Base-by-base conservation (phyloP, 2,113 vertebrate species). In the Synodontis membranacea region DNA sequence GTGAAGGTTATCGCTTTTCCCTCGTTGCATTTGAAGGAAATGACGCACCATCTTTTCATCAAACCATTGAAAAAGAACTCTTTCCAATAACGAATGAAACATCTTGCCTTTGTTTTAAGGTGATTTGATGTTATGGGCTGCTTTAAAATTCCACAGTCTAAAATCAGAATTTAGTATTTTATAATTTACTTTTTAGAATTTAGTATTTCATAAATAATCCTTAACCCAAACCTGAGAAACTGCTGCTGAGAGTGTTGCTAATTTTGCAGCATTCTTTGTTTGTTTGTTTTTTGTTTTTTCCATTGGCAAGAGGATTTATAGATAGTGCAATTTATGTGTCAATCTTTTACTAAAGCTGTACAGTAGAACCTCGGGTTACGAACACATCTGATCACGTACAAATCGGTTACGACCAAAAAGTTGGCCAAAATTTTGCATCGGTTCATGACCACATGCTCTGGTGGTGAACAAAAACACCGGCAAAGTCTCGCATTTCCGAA, bases 31-130 rank as follows among this genome's bases (percentile, higher is more conserved):
- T 88, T 68, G 70, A 82, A 88, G 58, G 37, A 42, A 70, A 85
- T 15, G 48, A 82, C 58, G 25, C 25, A 78, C 78, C 58, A 76
- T 62, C 19, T 42, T 83, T 15, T 64, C n/a, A 34, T 23, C 19
- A 25, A 42, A 72, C 10, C 44, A 72, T 21, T 42, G 37, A 42
- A 11, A 72, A 25, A 70, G 23, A 28, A 48, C 11, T 34, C 56
- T 87, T 89, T 86, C 62, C 82, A 83, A 56, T 89, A 87, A 89
- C 88, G 84, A 89, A 89, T 89, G 85, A 88, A 87, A 54, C 50
- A 60, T 64, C 54, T 44, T 79, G 42, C 78, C 39, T 88, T 88
- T 84, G 54, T 46, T 80, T 79, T 52, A 74, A 74, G 78, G 75
- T 66, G 56, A 52, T 82, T 87, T 89, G 88, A 84, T 84, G 70